Conservation (phyloP, 1,140 invertebrate species). For the Eciton burchellii region DNA sequence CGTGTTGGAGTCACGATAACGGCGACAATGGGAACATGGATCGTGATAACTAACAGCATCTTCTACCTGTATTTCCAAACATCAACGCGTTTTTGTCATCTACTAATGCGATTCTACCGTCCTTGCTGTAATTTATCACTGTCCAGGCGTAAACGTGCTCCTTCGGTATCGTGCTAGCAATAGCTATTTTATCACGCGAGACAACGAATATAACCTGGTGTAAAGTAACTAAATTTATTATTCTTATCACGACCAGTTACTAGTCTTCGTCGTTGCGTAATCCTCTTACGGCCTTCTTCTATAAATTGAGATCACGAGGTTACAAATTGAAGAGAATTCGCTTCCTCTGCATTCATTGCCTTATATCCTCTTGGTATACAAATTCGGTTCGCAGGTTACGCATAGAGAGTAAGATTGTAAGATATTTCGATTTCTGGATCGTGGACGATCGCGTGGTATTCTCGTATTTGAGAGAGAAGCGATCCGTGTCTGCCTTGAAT, state of each 20-base stretch:
- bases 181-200: constrained; percentile 52
- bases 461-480: constrained; percentile 16
- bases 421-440: constrained; percentile 38
- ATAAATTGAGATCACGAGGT: constrained; percentile 70
- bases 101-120: constrained; percentile 58
- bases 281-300: neutral
- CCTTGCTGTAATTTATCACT: constrained; percentile 59
- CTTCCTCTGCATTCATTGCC: too few relatives aligned
- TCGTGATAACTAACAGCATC: constrained; percentile 63
- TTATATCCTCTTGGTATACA: too few relatives aligned
- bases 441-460: constrained; percentile 42
- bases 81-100: constrained; percentile 61
- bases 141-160: constrained; percentile 3
- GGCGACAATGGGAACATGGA: neutral
- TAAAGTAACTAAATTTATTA: constrained; percentile 54
- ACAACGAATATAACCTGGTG: constrained; percentile 48
- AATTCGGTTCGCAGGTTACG: constrained; percentile 48
- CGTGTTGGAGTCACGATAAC: constrained; percentile 36
- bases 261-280: neutral
- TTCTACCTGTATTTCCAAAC: constrained; percentile 60
- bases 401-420: constrained; percentile 25
- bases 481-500: constrained; percentile 52
- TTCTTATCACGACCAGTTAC: constrained; percentile 34
- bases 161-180: constrained; percentile 37
- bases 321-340: too few relatives aligned